Conservation (phyloP, 2,797 vertebrate species). For the Pseudochaenichthys georgianus region DNA sequence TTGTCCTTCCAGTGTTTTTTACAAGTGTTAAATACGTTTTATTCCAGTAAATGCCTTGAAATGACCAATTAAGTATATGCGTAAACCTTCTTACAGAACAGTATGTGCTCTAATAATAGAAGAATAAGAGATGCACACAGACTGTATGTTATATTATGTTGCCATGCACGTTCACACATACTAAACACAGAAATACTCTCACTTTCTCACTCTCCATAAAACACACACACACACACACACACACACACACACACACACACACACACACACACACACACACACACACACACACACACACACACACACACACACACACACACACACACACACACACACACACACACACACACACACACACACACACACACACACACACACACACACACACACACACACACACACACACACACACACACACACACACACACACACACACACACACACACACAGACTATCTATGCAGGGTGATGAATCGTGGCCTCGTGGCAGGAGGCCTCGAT, state of each 20-base stretch:
- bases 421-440: constrained; percentile 9
- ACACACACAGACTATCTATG: constrained; percentile 28
- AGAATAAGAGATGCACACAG: not conserved
- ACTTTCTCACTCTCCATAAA: constrained; percentile 3
- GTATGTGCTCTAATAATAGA: not conserved
- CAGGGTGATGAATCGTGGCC: constrained; percentile 74
- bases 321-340: constrained; percentile 11
- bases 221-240: not conserved
- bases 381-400: constrained; percentile 14
- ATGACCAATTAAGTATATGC: not conserved
- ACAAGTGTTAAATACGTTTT: not conserved
- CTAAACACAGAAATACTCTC: constrained; percentile 6
- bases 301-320: constrained; percentile 10
- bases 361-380: not conserved
- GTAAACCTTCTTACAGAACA: not conserved
- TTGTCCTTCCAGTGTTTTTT: not conserved
- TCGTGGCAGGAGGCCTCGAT: constrained; percentile 73
- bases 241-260: not conserved
- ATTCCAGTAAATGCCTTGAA: not conserved
- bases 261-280: too few relatives aligned
- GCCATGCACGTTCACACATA: not conserved
- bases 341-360: too few relatives aligned
- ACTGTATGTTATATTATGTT: constrained; percentile 7
- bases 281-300: too few relatives aligned
- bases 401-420: constrained; percentile 13